Conservation (phyloP, 2,888 invertebrate species). For the Pogonocherus hispidulus region DNA sequence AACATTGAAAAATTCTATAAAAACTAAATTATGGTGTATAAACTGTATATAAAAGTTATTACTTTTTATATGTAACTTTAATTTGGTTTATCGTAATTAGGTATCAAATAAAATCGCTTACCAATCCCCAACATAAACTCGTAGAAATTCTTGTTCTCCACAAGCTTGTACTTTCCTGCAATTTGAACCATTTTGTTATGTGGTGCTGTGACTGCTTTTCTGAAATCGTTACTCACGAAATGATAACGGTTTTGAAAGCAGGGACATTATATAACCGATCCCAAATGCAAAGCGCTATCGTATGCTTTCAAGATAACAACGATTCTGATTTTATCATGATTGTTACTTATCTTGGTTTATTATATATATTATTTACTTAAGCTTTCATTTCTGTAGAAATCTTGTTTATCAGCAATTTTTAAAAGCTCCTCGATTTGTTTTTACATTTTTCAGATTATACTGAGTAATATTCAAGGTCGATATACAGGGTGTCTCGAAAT, state of each 20-base stretch:
- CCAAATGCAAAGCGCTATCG: not conserved
- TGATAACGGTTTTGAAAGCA: not conserved
- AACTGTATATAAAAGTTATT: too few relatives aligned
- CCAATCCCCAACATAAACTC: not conserved
- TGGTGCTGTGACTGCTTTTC: too few relatives aligned
- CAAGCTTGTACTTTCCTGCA: slow-evolving; percentile 45
- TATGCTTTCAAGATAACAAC: not conserved
- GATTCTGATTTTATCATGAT: not conserved
- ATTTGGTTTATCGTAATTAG: too few relatives aligned
- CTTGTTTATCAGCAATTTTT: too few relatives aligned
- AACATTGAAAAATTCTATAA: too few relatives aligned
- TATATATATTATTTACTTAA: not conserved
- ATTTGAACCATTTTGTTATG: slow-evolving; percentile 51
- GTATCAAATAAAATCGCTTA: not conserved
- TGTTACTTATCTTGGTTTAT: not conserved
- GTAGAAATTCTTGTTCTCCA: not conserved
- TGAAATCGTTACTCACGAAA: not conserved
- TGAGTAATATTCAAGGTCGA: too few relatives aligned
- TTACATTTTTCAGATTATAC: too few relatives aligned
- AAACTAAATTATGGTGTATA: too few relatives aligned
- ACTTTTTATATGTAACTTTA: too few relatives aligned
- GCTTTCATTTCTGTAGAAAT: too few relatives aligned
- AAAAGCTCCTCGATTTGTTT: too few relatives aligned
- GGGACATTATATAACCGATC: not conserved
- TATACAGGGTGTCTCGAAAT: too few relatives aligned